Percentiles rank a stretch among this genome's conserved stretches.
These are phyloP conservation scores for Drosophila nebulosa DNA, from an alignment of 1,140 invertebrate genomes.

Conservation along the genomic window DNA sequence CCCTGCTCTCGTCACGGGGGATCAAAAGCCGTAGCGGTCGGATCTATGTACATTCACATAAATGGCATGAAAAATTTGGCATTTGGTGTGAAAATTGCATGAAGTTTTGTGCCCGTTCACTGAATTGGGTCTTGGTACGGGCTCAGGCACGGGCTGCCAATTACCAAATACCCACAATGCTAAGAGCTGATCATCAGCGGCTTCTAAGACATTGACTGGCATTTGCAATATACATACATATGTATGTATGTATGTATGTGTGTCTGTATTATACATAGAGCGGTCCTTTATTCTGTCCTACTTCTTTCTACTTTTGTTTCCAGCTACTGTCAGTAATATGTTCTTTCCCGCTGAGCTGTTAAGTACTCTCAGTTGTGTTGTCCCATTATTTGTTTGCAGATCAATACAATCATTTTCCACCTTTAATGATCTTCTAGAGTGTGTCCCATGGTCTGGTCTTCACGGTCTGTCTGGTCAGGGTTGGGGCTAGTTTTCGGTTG, in stretches of 20 bases:
- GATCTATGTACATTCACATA: slow-evolving; percentile 6
- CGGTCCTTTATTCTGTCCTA: not conserved
- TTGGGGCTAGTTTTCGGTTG: not conserved
- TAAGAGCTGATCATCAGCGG: slow-evolving; percentile 38
- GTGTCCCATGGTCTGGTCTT: slow-evolving; percentile 1
- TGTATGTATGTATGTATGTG: too few relatives aligned
- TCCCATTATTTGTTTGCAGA: slow-evolving; percentile 45
- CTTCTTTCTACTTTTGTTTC: not conserved
- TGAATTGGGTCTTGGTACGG: not conserved
- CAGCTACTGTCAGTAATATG: not conserved
- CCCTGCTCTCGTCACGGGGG: not conserved
- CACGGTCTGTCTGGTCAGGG: not conserved
- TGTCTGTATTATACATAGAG: too few relatives aligned
- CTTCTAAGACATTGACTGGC: slow-evolving; percentile 27
- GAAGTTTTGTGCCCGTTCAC: slow-evolving; percentile 1
- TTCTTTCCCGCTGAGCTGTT: slow-evolving; percentile 39
- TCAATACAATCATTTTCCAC: slow-evolving; percentile 73
- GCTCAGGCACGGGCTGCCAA: slow-evolving; percentile 50
- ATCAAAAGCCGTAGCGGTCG: not conserved
- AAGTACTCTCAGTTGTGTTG: slow-evolving; percentile 50
- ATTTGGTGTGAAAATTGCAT: slow-evolving; percentile 46
- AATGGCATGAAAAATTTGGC: slow-evolving; percentile 21
- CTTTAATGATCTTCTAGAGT: slow-evolving; percentile 61
- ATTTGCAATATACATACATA: not conserved
- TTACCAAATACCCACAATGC: slow-evolving; percentile 42